Percentiles rank a stretch among this genome's conserved stretches.
Evolutionary conservation across 2,113 vertebrate species (phyloP).

Genomic region (Taxidea taxus): DNA sequence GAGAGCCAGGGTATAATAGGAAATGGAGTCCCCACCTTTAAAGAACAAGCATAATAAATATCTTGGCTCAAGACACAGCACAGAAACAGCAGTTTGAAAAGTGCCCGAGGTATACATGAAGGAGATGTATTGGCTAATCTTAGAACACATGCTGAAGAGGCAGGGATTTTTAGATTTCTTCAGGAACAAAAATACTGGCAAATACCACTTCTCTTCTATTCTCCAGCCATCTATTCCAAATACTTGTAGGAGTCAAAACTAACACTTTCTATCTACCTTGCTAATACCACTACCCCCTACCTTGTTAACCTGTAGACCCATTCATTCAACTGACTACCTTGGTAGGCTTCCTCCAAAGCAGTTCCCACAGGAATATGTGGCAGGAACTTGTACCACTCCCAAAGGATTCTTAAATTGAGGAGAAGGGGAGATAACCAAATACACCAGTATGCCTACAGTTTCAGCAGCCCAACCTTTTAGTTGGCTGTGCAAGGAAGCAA

Average conservation of each 20-base stretch:
- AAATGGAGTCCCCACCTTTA: not conserved
- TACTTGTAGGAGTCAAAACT: not conserved
- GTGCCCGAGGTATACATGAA: not conserved
- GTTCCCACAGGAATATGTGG: not conserved
- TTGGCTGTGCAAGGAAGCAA: not conserved
- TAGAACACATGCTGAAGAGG: not conserved
- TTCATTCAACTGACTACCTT: not conserved
- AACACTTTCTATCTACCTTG: not conserved
- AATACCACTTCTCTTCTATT: not conserved
- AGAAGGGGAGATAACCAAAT: not conserved
- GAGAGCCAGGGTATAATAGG: not conserved
- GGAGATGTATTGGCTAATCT: not conserved
- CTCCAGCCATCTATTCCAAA: not conserved
- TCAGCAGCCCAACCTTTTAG: not conserved
- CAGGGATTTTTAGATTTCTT: not conserved
- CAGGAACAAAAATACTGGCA: not conserved
- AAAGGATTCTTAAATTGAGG: not conserved
- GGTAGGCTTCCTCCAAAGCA: not conserved
- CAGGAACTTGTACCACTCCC: not conserved
- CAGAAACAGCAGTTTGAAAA: not conserved
- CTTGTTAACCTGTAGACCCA: not conserved
- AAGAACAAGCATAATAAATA: not conserved
- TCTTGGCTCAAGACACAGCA: not conserved
- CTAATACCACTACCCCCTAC: not conserved
- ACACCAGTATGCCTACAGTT: not conserved